Percentiles rank a stretch among this genome's conserved stretches.
Conservation (phyloP, 1,140 invertebrate genomes). For the Lucilia cuprina region DNA sequence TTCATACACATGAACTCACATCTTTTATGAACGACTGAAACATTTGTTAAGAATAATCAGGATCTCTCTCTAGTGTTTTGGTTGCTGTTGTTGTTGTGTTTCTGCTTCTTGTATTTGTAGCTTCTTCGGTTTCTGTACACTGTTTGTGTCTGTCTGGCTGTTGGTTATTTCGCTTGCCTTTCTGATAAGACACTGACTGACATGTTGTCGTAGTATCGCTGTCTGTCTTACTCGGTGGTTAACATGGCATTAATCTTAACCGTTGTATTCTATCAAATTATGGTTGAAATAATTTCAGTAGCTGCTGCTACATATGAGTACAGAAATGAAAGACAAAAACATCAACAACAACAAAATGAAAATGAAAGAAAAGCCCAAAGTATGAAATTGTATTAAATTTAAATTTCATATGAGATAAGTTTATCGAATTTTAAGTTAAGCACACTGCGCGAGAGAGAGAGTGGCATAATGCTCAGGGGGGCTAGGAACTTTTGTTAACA, state of each 20-base stretch:
- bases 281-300: not conserved
- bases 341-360: too few relatives aligned
- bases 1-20: not conserved
- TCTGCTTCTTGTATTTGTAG: not conserved
- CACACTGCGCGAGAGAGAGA: too few relatives aligned
- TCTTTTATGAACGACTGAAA: not conserved
- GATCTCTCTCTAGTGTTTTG: not conserved
- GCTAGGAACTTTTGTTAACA: too few relatives aligned
- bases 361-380: too few relatives aligned
- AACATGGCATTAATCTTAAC: slow-evolving; percentile 14
- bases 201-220: not conserved
- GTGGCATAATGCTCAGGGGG: too few relatives aligned
- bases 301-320: not conserved
- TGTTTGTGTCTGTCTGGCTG: not conserved
- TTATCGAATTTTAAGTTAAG: too few relatives aligned
- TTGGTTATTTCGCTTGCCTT: not conserved
- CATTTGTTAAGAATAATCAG: not conserved
- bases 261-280: not conserved
- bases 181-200: not conserved
- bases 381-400: too few relatives aligned
- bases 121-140: not conserved
- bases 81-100: not conserved
- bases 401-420: too few relatives aligned
- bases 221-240: not conserved
- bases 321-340: too few relatives aligned